phyloP scores from a whole-genome alignment of 2,888 invertebrate genomes.

The Idaea aversata region DNA sequence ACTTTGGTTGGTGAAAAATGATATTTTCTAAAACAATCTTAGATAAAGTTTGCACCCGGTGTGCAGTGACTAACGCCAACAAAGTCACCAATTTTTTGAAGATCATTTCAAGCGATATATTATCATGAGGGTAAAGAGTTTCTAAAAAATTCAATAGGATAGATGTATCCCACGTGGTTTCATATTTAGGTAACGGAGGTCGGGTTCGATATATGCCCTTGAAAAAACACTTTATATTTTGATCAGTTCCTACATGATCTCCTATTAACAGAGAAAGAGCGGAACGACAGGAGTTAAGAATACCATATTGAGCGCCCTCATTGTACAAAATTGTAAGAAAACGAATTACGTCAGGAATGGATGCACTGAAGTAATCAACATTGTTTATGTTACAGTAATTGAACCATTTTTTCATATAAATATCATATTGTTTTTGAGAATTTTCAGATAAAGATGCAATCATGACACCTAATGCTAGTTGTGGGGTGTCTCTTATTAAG shows the following conservation, averaged over 20 bases:
- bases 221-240: constrained; percentile 13
- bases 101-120: no score
- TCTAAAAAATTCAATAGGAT: constrained; percentile 12
- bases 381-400: constrained; percentile 8
- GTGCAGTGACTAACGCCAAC: no score
- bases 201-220: constrained; percentile 7
- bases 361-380: constrained; percentile 8
- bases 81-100: no score
- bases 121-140: no score
- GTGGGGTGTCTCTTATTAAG: no score
- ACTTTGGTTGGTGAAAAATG: no score
- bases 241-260: constrained; percentile 8
- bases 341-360: constrained; percentile 12
- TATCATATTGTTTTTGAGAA: constrained; percentile 18
- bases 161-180: constrained; percentile 15
- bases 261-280: constrained; percentile 11
- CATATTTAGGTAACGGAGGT: constrained; percentile 8
- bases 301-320: no score
- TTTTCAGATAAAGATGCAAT: constrained; percentile 13
- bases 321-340: constrained; percentile 18
- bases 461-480: constrained; percentile 19
- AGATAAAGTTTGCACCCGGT: no score
- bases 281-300: no score
- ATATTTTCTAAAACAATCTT: no score
- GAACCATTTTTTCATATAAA: constrained; percentile 14